These are phyloP conservation scores for Aporophyla lueneburgensis DNA, from an alignment of 2,888 invertebrate species.

Conservation along the genomic window DNA sequence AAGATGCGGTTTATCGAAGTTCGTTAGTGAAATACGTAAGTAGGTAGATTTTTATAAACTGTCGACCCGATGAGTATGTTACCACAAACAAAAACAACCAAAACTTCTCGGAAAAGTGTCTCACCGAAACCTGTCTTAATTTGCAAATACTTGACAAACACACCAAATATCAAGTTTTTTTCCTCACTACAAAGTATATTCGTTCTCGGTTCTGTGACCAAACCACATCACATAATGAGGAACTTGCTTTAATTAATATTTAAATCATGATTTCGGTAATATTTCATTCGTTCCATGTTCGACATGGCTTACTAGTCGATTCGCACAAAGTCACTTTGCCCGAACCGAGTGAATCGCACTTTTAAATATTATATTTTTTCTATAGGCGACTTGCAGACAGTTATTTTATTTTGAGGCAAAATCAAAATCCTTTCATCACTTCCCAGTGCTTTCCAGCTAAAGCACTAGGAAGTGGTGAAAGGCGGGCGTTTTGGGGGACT, in stretches of 20 bases:
- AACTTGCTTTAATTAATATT: conserved; percentile 41
- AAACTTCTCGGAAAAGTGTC: conserved; percentile 51
- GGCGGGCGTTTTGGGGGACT: too few relatives aligned
- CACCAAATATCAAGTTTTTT: conserved; percentile 27
- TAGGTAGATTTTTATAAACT: conserved; percentile 29
- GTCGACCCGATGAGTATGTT: conserved; percentile 14
- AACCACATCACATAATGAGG: conserved; percentile 1
- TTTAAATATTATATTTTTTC: too few relatives aligned
- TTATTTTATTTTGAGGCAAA: too few relatives aligned
- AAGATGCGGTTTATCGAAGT: conserved; percentile 10
- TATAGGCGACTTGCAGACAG: too few relatives aligned
- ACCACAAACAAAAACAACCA: conserved; percentile 35
- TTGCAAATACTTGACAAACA: conserved; percentile 24
- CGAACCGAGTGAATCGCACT: too few relatives aligned
- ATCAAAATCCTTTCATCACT: too few relatives aligned
- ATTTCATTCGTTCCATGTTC: conserved; percentile 19
- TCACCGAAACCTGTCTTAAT: conserved; percentile 30
- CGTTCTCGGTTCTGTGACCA: conserved; percentile 1
- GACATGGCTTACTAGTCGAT: too few relatives aligned
- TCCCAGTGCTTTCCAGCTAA: too few relatives aligned
- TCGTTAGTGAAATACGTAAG: conserved; percentile 10
- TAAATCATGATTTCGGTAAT: conserved; percentile 15
- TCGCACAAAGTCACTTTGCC: too few relatives aligned
- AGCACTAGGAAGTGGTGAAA: too few relatives aligned
- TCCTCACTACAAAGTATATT: neutral